These are phyloP conservation scores for Norana najaformis DNA, from an alignment of 2,888 invertebrate species.

Conservation along the genomic window DNA sequence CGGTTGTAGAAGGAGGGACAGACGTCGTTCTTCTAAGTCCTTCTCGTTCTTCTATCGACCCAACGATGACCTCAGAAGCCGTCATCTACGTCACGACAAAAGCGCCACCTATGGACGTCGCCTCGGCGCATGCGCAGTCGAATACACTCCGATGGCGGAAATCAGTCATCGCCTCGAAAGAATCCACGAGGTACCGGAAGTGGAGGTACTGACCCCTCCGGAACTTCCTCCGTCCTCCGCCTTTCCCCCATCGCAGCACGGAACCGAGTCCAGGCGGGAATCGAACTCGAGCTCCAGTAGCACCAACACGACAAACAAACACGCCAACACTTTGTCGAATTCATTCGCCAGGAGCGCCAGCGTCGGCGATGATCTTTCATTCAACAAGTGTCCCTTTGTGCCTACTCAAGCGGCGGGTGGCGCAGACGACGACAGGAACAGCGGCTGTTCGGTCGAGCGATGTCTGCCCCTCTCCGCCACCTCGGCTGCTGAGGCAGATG, in stretches of 20 bases:
- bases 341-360: neutral
- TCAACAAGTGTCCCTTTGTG: neutral
- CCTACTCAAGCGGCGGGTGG: neutral
- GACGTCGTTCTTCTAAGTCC: neutral
- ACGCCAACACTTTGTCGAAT: neutral
- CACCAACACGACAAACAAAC: neutral
- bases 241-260: neutral
- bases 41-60: too few relatives aligned
- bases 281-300: neutral
- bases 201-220: neutral
- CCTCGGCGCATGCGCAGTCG: neutral
- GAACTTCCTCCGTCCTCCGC: neutral
- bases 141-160: neutral
- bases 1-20: neutral
- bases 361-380: neutral
- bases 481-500: neutral
- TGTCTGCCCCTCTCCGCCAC: neutral
- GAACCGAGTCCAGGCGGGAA: neutral
- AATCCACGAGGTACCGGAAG: neutral
- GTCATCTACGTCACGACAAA: neutral
- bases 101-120: neutral
- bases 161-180: neutral
- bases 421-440: neutral
- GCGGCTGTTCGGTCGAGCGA: neutral
- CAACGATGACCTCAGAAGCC: neutral